Base-by-base conservation (phyloP, 2,797 vertebrate genomes). In the Phyllotis vaccarum region DNA sequence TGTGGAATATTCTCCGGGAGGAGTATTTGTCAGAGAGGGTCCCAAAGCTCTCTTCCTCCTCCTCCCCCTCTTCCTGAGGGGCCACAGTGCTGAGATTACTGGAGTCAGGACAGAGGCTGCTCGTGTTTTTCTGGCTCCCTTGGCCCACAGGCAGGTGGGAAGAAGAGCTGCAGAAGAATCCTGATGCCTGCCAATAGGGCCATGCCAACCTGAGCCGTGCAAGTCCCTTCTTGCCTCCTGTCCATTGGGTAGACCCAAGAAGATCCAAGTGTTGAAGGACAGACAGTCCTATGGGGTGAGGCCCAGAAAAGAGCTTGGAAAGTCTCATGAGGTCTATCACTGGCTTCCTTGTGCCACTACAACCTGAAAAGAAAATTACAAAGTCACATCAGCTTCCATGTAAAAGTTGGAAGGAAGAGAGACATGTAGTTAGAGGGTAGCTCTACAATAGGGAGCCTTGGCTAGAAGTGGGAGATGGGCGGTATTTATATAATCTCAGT, bases 1-100 rank as follows among this genome's bases (percentile, higher is more conserved):
- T 99, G 72, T 43, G 98, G 88, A 99, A 99, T 31, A 97, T 97
- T 66, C 96, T 98, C 93, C 99, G 98, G 81, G 99, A 98, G 0
- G 99, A 98, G 5, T 99, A 98, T 16, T 97, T 98, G 9, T 91
- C 0, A 0, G 99, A 99, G 0, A 99, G 95, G 0, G 98, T 98
- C 46, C 99, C 99, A 96, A 99, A 99, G 91, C 89, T 95, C 68
- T 98, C 98, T 0, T 79, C 96, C 14, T 97, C 97, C 40, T 97
- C 97, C 62, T 0, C 96, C 89, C 3, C 92, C 40, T 0, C 96
- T 90, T 3, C 92, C 96, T 1, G 91, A 27, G 2, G 49, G 56
- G 31, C 81, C 0, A 0, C 46, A 5, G 94, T 19, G 52, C 34
- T 37, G 17, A 68, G 81, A 31, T 89, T 89, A 37, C 46, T 89